A percentile compares a stretch with the other conserved stretches of the same genome.
Conservation (phyloP, 2,888 invertebrate genomes). For the Papilio protenor region DNA sequence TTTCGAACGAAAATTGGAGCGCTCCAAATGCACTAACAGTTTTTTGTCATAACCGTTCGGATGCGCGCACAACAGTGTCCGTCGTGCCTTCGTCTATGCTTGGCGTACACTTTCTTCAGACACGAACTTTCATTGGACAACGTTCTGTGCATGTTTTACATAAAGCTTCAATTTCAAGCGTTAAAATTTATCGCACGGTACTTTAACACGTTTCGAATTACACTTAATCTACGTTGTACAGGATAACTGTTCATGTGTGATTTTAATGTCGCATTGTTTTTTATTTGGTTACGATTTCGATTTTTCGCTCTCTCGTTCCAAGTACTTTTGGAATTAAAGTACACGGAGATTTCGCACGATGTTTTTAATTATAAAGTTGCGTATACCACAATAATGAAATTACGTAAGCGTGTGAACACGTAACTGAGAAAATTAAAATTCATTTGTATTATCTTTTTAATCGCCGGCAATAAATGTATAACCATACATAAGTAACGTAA, state of each 20-base stretch:
- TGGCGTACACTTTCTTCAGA: slow-evolving; percentile 66
- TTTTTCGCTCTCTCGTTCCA: background rate
- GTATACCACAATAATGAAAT: slow-evolving; percentile 36
- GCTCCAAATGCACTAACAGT: slow-evolving; percentile 33
- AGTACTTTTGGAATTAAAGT: background rate
- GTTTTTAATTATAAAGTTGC: slow-evolving; percentile 37
- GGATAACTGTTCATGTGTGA: slow-evolving; percentile 13
- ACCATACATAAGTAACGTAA: slow-evolving; percentile 36
- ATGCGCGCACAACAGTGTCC: slow-evolving; percentile 64
- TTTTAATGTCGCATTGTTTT: slow-evolving; percentile 3
- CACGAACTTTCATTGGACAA: slow-evolving; percentile 63
- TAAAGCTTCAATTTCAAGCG: slow-evolving; percentile 36
- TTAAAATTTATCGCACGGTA: slow-evolving; percentile 28
- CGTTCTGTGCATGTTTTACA: slow-evolving; percentile 50
- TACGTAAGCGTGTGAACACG: slow-evolving; percentile 45
- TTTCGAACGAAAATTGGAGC: slow-evolving; percentile 35
- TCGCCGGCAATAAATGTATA: slow-evolving; percentile 44
- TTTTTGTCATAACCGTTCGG: slow-evolving; percentile 61
- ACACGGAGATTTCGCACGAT: slow-evolving; percentile 29
- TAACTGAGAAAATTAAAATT: slow-evolving; percentile 49
- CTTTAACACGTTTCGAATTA: slow-evolving; percentile 20
- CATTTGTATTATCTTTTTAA: slow-evolving; percentile 47
- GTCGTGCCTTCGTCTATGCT: slow-evolving; percentile 48
- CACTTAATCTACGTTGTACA: background rate
- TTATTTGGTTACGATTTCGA: background rate